Evolutionary conservation across 2,113 vertebrate species (phyloP), one percentile per base, ranked within the genome.

Genomic region (Mus spicilegus): DNA sequence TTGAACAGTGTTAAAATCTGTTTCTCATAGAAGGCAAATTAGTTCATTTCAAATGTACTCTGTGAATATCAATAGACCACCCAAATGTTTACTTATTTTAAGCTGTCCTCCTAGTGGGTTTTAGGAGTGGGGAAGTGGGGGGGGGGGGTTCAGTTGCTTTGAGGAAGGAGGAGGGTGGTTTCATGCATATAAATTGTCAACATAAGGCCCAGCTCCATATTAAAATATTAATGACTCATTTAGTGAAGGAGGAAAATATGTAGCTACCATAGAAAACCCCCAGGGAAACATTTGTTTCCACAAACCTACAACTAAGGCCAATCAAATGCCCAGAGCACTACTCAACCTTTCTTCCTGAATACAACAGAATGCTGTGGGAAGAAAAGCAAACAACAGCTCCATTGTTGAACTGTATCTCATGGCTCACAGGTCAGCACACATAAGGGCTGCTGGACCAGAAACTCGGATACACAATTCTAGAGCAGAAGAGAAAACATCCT

Each of bases 31-130:
- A 96, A 96, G 91, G 92, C 87, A 96, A 95, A 95, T 96, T 95
- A 96, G 93, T 95, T 95, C 30, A 96, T 96, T 97, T 97, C 89
- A 92, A 97, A 93, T 81, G 90, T 90, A 90, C 94, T 96, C 69
- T 96, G 85, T 95, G 97, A 97, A 95, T 97, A 96, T 96, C 97
- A 96, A 96, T 67, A 95, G 97, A 97, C 97, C 97, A 97, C 96
- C 94, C 96, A 97, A 97, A 95, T 88, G 87, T 96, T 97, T 93
- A 97, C 96, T 96, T 96, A 95, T 95, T 96, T 95, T 95, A 96
- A 88, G 51, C 73, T 17, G 6, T 95, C 49, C 73, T 96, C 81
- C 65, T 87, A 70, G 92, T 87, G 90, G 49, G 39, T 87, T 96
- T 89, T 14, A 72, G 39, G 14, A 12, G 51, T 28, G 39, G 20